Base-by-base conservation (phyloP, 2,888 invertebrate species). In the Campaea margaritaria region DNA sequence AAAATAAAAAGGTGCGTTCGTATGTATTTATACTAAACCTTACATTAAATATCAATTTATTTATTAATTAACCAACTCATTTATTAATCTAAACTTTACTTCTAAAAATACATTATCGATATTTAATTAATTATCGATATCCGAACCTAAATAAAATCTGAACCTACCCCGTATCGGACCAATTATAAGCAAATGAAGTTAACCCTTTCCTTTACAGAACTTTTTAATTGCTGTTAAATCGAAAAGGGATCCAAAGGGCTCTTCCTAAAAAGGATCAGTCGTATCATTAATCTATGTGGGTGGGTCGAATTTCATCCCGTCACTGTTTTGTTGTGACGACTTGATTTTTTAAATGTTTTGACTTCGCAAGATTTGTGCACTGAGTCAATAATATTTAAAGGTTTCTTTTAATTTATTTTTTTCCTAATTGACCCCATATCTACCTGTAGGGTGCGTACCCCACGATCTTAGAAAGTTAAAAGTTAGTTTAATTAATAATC, bases 151-250 rank as follows among this genome's bases (percentile, higher is more conserved):
- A 49, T 45, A 65, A 70, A 64, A 73, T 68, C 64, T 47, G 67
- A 58, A 72, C 72, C 68, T 62, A 68, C 71, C 64, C 58, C 68
- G 65, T 79, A 79, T 78, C 79, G 67, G 70, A 76, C 86, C 85
- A 87, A 90, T 90, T 88, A 89, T 77, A 81, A 80, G 79, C 82
- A 83, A 89, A 87, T 84, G 81, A 86, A 88, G 82, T 84, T 86
- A 88, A 89, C 85, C 80, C 89, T 76, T 51, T 78, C 81, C 81
- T 81, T 78, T 82, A 77, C 77, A 78, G 79, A 89, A 90, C 87
- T 89, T 90, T 90, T 90, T 91, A 91, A 91, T 91, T 91, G 90
- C 85, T 83, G 89, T 86, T 89, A 89, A 91, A 90, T 90, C 87
- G 86, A 85, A 86, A 85, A 82, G 86, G 87, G 90, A 89, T 90